Percentiles rank a stretch among this genome's conserved stretches.
Conservation (phyloP, 2,113 vertebrate genomes). For the Melierax canorus region DNA sequence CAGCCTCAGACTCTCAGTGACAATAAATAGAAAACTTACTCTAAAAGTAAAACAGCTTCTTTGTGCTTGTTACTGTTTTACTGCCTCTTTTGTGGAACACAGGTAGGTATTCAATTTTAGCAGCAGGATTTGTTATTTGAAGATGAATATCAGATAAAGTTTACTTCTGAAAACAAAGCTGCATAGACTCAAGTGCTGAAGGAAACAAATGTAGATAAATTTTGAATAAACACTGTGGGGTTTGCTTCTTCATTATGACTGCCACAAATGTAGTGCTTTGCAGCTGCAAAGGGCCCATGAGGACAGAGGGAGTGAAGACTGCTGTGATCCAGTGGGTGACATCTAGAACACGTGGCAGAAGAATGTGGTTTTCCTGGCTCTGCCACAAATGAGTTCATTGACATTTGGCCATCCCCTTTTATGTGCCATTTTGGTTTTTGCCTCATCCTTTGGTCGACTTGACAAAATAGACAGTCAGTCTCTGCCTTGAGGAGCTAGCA, state of each 20-base stretch:
- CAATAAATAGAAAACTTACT: conserved; percentile 1
- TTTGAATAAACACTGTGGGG: not conserved
- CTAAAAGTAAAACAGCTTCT: not conserved
- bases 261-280: not conserved
- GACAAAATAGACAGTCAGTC: rapidly evolving
- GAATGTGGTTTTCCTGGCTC: not conserved
- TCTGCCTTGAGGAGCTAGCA: not conserved
- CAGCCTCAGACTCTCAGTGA: not conserved
- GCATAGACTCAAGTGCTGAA: not conserved
- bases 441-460: rapidly evolving
- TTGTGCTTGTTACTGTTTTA: not conserved
- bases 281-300: not conserved
- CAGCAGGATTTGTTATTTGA: conserved; percentile 19
- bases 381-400: not conserved
- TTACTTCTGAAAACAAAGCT: conserved; percentile 10
- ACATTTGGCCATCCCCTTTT: not conserved
- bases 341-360: not conserved
- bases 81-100: not conserved
- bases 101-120: not conserved
- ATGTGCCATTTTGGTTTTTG: not conserved
- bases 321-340: not conserved
- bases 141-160: conserved; percentile 1
- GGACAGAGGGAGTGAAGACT: not conserved
- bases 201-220: not conserved
- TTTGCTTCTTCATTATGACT: not conserved